Base-by-base conservation (phyloP, 2,797 vertebrate species). In the Esox lucius region DNA sequence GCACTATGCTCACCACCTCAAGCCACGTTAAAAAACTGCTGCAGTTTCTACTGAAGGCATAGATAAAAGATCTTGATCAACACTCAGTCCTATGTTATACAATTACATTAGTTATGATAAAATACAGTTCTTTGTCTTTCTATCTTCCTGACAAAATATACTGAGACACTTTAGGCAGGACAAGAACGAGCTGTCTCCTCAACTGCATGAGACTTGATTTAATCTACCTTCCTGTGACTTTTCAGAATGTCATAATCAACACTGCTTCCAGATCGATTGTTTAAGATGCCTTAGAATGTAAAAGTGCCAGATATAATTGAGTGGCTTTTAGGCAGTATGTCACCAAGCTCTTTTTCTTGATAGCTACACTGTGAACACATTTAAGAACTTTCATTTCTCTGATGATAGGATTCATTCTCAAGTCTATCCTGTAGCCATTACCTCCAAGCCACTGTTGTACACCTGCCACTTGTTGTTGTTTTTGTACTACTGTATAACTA, bases 141-240 rank as follows among this genome's bases (percentile, higher is more conserved):
- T 16, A 12, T 62, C 56, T 62, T 65, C 49, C 70, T 39, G 26
- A 61, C 71, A 67, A 80, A 84, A 82, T 62, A 73, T 62, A 77
- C 72, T 75, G 67, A 74, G 73, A 35, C 73, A 73, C 72, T 76
- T 64, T 28, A 56, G 71, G 69, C 22, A 59, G 75, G 71, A 61
- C 39, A 79, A 82, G 82, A 78, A 75, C 68, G 61, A 75, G 68
- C 72, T 81, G 80, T 85, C 68, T 78, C 73, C 73, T 79, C 71
- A 66, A 74, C 79, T 81, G 74, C 49, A 70, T 69, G 48, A 75
- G 71, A 26, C 59, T 77, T 84, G 76, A 84, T 82, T 82, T 77
- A 67, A 73, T 68, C 65, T 39, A 77, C 42, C 35, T 73, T 72
- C 59, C 19, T 11, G 35, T 69, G 73, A 75, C 56, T 74, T 80